A percentile compares a stretch with the other conserved stretches of the same genome.
Evolutionary conservation across 2,797 vertebrate genomes (phyloP).

Genomic region (Acridotheres tristis): DNA sequence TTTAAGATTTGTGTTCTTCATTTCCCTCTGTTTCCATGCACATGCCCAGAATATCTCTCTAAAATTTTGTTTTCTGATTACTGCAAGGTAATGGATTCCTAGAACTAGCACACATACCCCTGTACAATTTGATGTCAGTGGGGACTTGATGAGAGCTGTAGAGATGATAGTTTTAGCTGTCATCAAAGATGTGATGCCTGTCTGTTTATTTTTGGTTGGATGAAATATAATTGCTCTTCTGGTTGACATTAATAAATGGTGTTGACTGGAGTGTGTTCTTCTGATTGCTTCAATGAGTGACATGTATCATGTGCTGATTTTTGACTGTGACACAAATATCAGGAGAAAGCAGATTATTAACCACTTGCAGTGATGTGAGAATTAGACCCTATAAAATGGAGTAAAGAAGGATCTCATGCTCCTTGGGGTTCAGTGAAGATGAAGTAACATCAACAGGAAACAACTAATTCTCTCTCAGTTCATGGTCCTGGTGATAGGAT

Average conservation of each 20-base stretch:
- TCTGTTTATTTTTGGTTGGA: slow-evolving; percentile 66
- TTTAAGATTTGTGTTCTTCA: neutral
- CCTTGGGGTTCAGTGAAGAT: neutral
- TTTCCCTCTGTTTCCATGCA: neutral
- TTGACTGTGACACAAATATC: slow-evolving; percentile 46
- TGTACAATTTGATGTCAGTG: neutral
- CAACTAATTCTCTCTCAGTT: neutral
- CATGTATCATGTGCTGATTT: slow-evolving; percentile 23
- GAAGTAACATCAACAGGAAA: neutral
- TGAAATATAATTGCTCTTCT: slow-evolving; percentile 71
- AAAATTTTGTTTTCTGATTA: neutral
- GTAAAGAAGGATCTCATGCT: neutral
- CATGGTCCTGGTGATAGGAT: neutral
- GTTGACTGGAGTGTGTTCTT: slow-evolving; percentile 56
- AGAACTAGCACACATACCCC: neutral
- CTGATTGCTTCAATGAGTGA: slow-evolving; percentile 55
- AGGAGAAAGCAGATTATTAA: neutral
- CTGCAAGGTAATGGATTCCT: neutral
- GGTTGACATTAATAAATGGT: slow-evolving; percentile 74
- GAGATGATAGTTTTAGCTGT: slow-evolving; percentile 45
- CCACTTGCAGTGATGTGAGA: slow-evolving; percentile 1
- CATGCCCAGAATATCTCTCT: neutral
- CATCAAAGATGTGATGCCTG: slow-evolving; percentile 32
- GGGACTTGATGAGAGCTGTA: neutral
- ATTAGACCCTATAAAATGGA: neutral